phyloP scores from a whole-genome alignment of 2,113 vertebrate species.

The Pardalotus punctatus region DNA sequence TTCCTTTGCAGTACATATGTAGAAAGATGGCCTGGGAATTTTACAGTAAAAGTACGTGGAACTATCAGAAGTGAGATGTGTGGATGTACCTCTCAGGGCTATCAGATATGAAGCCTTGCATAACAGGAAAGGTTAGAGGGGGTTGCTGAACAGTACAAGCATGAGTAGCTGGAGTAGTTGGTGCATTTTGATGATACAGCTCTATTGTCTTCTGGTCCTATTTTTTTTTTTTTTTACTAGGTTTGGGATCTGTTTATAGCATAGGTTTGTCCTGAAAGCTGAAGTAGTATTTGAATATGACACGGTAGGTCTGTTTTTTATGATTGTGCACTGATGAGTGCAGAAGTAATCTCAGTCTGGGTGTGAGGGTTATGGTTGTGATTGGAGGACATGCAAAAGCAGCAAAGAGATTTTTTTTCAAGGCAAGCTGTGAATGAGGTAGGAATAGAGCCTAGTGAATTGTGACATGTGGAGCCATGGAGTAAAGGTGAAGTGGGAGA shows the following conservation, averaged over 20 bases:
- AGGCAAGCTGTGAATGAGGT: background rate
- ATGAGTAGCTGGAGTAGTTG: background rate
- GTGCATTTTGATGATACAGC: background rate
- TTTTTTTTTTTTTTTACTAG: background rate
- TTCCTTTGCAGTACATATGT: background rate
- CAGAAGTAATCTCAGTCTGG: background rate
- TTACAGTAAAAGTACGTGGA: background rate
- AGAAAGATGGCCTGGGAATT: background rate
- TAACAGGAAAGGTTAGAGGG: background rate
- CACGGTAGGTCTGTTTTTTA: background rate
- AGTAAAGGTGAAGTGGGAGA: background rate
- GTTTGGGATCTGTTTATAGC: background rate
- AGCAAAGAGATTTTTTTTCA: background rate
- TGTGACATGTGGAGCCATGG: background rate
- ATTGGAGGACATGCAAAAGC: background rate
- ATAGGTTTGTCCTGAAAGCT: background rate
- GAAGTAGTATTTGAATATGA: background rate
- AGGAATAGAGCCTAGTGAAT: background rate
- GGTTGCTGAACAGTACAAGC: background rate
- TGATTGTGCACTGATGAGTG: background rate
- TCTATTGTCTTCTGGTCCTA: background rate
- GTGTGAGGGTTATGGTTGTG: background rate
- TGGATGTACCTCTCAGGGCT: background rate
- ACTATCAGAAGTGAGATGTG: background rate
- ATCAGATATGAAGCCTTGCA: background rate